Percentiles rank a stretch among this genome's conserved stretches.
Evolutionary conservation across 2,797 vertebrate genomes (phyloP).

Genomic region (Natrix natrix): DNA sequence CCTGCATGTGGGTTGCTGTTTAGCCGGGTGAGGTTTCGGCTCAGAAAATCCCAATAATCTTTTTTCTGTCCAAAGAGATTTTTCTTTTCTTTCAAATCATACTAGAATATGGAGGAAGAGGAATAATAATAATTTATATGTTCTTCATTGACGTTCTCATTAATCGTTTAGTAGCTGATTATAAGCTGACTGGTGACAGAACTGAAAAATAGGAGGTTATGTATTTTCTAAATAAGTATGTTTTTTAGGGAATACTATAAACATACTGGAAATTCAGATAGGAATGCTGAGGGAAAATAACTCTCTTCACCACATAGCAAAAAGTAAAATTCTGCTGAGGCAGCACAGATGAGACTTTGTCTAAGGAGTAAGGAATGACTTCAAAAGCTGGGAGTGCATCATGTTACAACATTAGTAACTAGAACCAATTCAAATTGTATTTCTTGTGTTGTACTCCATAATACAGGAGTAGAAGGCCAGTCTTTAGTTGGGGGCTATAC

Average conservation of each 20-base stretch:
- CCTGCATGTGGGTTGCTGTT: conserved; percentile 37
- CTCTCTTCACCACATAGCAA: neutral
- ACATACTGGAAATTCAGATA: neutral
- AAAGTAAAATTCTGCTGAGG: neutral
- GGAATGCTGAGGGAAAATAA: neutral
- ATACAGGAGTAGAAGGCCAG: too few species aligned
- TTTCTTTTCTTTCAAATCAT: conserved; percentile 73
- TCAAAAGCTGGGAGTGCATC: neutral
- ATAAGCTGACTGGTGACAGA: neutral
- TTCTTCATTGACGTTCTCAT: neutral
- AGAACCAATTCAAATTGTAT: neutral
- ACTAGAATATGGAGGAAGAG: conserved; percentile 51
- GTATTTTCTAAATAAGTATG: neutral
- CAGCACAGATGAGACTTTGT: neutral
- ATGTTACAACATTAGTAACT: neutral
- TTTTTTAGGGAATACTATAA: neutral
- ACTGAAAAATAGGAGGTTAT: neutral
- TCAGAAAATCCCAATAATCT: conserved; percentile 75
- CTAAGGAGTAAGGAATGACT: neutral
- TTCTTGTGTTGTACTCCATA: neutral
- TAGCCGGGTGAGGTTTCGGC: conserved; percentile 46
- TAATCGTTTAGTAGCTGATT: neutral
- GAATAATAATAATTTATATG: too few species aligned
- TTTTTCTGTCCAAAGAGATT: conserved; percentile 69
- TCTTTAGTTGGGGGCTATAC: neutral